Percentiles rank a stretch among this genome's conserved stretches.
phyloP scores from a whole-genome alignment of 2,888 invertebrate genomes.

The Steromphala cineraria region DNA sequence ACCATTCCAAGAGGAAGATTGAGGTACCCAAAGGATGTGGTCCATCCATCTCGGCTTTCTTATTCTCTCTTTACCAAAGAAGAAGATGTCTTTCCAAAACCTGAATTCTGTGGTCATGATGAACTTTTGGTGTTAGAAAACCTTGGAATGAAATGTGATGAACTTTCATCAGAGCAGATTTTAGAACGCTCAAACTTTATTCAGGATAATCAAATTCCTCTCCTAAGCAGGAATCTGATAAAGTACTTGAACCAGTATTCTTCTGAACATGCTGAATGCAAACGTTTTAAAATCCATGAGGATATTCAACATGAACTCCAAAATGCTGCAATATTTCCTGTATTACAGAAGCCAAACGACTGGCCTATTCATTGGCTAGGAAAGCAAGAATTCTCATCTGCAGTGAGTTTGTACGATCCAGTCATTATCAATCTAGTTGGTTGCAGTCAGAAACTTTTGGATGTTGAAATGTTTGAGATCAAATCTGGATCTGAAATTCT shows the following conservation, averaged over 20 bases:
- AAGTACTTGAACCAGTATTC: background rate
- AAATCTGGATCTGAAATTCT: background rate
- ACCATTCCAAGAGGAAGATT: conserved; percentile 44
- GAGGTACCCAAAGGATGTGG: conserved; percentile 39
- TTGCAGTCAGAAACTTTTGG: background rate
- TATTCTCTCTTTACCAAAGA: conserved; percentile 40
- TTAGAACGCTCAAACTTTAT: background rate
- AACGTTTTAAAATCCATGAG: background rate
- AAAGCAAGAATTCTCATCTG: background rate
- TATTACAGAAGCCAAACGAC: background rate
- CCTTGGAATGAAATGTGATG: background rate
- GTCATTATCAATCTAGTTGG: background rate
- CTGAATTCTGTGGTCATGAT: background rate
- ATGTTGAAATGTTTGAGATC: background rate
- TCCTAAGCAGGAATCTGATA: background rate
- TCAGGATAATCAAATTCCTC: too few species aligned
- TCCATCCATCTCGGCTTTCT: conserved; percentile 47
- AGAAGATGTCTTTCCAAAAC: conserved; percentile 50
- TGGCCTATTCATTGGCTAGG: background rate
- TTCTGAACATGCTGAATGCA: background rate
- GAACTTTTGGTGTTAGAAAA: background rate
- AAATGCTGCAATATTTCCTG: background rate
- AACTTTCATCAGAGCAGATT: background rate
- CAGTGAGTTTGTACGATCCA: background rate
- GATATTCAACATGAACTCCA: background rate